Base-by-base conservation (phyloP, 1,140 invertebrate genomes). In the Coptotermes formosanus region DNA sequence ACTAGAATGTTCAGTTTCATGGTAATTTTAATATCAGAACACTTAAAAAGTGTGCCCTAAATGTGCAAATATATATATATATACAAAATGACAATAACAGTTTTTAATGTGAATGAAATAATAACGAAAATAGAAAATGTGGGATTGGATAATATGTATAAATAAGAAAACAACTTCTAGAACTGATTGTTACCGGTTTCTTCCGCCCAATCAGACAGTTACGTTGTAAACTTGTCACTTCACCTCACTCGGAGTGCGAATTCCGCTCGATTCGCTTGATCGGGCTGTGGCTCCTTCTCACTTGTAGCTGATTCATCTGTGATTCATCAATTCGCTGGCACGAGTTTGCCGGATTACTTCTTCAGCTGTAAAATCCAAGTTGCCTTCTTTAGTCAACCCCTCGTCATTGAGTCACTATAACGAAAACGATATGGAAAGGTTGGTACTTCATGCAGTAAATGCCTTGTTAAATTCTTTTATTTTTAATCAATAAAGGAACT, bases 201-300 rank as follows among this genome's bases (percentile, higher is more conserved):
- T 87, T 87, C 84, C 87, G 85, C 86, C 86, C 87, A 86, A 87
- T 87, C 84, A 87, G 87, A 86, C 86, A 87, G 87, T 87, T 87
- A 86, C 82, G 85, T 87, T 87, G 81, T 86, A 84, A 86, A 86
- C 82, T 86, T 86, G 83, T 84, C 86, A 48, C 86, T 75, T 82
- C 85, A 82, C 85, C 81, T 82, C 85, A 82, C 85, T 85, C 43
- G 85, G 85, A 84, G 83, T n/a, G 43, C 83, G 45, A 84, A 84
- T 84, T 84, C 64, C 85, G 81, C 85, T 86, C 85, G 48, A 23
- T 86, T 86, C 69, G 69, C 43, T n/a, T 81, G 69, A 82, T 82
- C 85, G 85, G 81, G 85, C 59, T 19, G 59, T 84, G 44, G 45
- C 44, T 52, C 83, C 52, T 52, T 52, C 52, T 84, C 83, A 52